Base-by-base conservation (phyloP, 2,888 invertebrate species). In the Molorchus minor region DNA sequence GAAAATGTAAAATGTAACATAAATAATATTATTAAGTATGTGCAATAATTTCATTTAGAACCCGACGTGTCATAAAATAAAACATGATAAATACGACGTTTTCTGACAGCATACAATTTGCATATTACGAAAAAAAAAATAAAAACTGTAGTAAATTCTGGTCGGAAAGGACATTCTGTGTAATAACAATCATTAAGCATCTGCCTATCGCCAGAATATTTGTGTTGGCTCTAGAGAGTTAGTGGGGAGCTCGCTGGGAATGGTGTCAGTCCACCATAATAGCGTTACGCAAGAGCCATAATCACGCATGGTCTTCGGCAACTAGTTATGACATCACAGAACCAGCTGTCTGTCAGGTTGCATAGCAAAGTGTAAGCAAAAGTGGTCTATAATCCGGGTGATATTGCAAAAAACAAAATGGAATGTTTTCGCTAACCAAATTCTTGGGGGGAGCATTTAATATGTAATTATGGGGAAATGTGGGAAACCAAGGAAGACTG, bases 181-280 rank as follows among this genome's bases (percentile, higher is more conserved):
- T 30, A 33, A 41, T 41, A 41, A 41, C 36, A 38, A 40, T 29
- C 47, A 49, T 49, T 49, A 49, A 7, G 12, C 38, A 25, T 38
- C 41, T 19, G 20, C 7, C 52, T 35, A 20, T 47, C 40, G 40
- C 33, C 41, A 41, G 30, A 38, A 38, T 49, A 52, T 52, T 40
- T 38, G 36, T 52, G 52, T 52, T 41, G 30, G 15, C 40, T 52
- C 12, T 40, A 41, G 58, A 44, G 56, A 56, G 53, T 36, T 57
- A 41, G 66, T 62, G 70, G 68, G 70, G 66, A 41, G 62, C 53
- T 60, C 59, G 69, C 65, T 73, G 75, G 69, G 72, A 74, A 75
- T 74, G 74, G 74, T 74, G 74, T 73, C 72, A 73, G 68, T 61
- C 69, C 68, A 67, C 70, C 64, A 56, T 64, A 61, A 69, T 64